Evolutionary conservation across 1,140 invertebrate genomes (phyloP).

Genomic region (Xylocopa sonorina): DNA sequence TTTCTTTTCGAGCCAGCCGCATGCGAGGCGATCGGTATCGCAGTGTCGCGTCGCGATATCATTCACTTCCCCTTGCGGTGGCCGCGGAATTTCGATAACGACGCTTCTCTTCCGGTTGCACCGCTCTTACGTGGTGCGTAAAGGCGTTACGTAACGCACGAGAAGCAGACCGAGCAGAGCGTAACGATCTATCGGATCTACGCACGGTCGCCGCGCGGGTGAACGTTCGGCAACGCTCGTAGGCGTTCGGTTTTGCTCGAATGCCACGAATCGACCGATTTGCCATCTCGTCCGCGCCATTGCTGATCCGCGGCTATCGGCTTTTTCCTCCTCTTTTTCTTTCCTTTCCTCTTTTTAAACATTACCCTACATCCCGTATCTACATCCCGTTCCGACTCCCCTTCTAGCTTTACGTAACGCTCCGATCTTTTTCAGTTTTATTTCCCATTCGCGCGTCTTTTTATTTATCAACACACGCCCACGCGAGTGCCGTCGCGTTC

Average conservation of each 20-base stretch:
- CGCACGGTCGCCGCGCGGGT: conserved; percentile 45
- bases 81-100: conserved; percentile 59
- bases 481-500: neutral
- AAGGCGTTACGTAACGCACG: conserved; percentile 58
- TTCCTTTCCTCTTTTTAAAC: no score
- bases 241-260: conserved; percentile 15
- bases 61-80: conserved; percentile 10
- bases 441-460: neutral
- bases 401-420: neutral
- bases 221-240: conserved; percentile 55
- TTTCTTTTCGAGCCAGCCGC: neutral
- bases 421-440: neutral
- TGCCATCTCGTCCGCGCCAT: conserved; percentile 19
- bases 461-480: neutral
- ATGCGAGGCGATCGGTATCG: conserved; percentile 39
- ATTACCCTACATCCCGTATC: neutral
- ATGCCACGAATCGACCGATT: neutral
- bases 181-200: conserved; percentile 49
- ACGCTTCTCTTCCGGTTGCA: conserved; percentile 54
- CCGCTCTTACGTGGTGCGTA: conserved; percentile 57
- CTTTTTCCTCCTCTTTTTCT: neutral
- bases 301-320: no score
- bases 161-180: conserved; percentile 40
- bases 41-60: conserved; percentile 49
- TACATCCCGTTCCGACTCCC: neutral